A percentile compares a stretch with the other conserved stretches of the same genome.
phyloP scores from a whole-genome alignment of 2,797 vertebrate genomes.

The Etheostoma nigrum region DNA sequence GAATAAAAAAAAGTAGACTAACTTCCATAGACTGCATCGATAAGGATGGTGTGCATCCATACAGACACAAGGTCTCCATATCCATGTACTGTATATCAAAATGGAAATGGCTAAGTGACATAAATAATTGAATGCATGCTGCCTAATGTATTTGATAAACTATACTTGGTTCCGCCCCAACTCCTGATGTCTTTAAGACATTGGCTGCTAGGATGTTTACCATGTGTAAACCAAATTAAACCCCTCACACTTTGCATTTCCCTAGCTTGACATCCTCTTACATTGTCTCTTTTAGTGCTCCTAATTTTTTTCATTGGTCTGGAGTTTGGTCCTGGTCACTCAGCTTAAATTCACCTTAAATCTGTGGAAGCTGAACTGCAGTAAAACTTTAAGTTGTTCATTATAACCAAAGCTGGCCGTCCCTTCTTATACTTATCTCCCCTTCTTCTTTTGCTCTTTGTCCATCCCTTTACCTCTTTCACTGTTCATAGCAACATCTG shows the following conservation, averaged over 20 bases:
- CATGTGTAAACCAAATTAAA: constrained; percentile 21
- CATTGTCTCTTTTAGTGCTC: constrained; percentile 10
- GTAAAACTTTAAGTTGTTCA: neutral
- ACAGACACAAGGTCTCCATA: constrained; percentile 17
- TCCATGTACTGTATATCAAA: constrained; percentile 27
- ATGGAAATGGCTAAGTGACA: constrained; percentile 46
- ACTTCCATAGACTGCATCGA: neutral
- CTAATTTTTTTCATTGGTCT: neutral
- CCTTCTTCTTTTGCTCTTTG: constrained; percentile 9
- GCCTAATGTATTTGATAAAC: constrained; percentile 22
- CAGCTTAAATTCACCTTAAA: neutral
- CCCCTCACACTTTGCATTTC: constrained; percentile 27
- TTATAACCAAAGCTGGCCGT: constrained; percentile 6
- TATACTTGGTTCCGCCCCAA: constrained; percentile 17
- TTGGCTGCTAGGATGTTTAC: constrained; percentile 35
- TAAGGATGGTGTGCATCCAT: constrained; percentile 23
- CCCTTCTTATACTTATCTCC: constrained; percentile 9
- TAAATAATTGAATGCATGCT: constrained; percentile 20
- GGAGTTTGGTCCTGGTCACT: neutral
- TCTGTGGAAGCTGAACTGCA: constrained; percentile 5
- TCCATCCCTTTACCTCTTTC: constrained; percentile 18
- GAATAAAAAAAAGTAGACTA: constrained; percentile 4
- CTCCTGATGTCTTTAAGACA: constrained; percentile 18
- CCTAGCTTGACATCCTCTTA: constrained; percentile 13
- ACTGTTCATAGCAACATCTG: neutral